Evolutionary conservation across 2,113 vertebrate species (phyloP).

Genomic region (Patagioenas fasciata): DNA sequence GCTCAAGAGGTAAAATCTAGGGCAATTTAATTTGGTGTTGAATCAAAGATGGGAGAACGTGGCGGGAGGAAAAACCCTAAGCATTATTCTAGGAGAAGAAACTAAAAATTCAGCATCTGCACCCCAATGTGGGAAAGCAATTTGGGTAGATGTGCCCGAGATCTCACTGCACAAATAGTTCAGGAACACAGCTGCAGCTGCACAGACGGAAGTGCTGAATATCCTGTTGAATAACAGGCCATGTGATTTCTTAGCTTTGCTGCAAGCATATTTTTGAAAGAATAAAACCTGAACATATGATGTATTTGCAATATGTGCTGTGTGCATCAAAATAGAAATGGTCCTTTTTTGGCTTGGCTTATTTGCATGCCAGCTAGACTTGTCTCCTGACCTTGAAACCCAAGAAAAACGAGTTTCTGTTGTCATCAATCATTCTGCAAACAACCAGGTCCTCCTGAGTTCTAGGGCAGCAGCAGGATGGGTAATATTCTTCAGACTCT

Average conservation of each 20-base stretch:
- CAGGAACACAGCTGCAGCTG: background rate
- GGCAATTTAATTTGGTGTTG: background rate
- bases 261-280: background rate
- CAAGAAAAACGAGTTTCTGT: background rate
- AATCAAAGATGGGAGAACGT: background rate
- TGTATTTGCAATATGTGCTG: background rate
- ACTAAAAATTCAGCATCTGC: background rate
- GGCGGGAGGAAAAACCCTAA: background rate
- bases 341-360: background rate
- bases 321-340: background rate
- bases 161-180: background rate
- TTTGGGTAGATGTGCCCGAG: background rate
- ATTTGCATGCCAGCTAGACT: constrained; percentile 1
- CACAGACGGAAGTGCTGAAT: background rate
- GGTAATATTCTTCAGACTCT: background rate
- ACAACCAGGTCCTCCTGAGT: background rate
- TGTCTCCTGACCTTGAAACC: constrained; percentile 19
- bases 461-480: background rate
- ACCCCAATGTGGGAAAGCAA: accelerated
- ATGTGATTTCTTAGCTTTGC: background rate
- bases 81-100: constrained; percentile 1
- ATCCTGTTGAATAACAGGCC: background rate
- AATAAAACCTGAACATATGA: background rate
- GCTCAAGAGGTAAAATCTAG: background rate
- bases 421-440: background rate